phyloP scores from a whole-genome alignment of 2,113 vertebrate genomes.

The Pholis gunnellus region DNA sequence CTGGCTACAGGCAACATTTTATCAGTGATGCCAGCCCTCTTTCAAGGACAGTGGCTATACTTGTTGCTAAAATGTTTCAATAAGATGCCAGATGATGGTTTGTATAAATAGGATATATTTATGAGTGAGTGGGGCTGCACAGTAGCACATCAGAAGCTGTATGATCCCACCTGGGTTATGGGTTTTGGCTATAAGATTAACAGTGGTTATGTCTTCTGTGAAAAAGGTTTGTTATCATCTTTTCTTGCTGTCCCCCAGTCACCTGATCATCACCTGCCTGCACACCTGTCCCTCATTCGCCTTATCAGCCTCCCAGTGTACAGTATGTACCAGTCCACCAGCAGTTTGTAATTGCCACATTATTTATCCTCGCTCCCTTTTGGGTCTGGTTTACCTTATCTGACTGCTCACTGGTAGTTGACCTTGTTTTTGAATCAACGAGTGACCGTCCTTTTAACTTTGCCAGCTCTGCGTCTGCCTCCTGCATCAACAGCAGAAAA shows the following conservation, averaged over 20 bases:
- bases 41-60: slow-evolving; percentile 37
- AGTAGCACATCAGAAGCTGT: slow-evolving; percentile 2
- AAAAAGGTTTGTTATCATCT: neutral
- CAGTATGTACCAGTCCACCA: neutral
- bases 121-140: neutral
- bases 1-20: slow-evolving; percentile 17
- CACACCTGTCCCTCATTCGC: slow-evolving; percentile 18
- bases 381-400: neutral
- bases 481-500: neutral
- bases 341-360: neutral
- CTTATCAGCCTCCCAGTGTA: neutral
- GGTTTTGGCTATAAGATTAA: slow-evolving; percentile 15
- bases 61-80: slow-evolving; percentile 24
- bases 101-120: slow-evolving; percentile 52
- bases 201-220: neutral
- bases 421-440: neutral
- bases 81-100: slow-evolving; percentile 25
- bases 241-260: neutral
- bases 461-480: neutral
- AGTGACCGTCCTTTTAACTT: neutral
- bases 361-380: neutral
- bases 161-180: slow-evolving; percentile 5
- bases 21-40: slow-evolving; percentile 5
- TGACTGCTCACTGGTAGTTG: neutral
- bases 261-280: slow-evolving; percentile 13